phyloP scores from a whole-genome alignment of 2,113 vertebrate species.

The Telmatochromis sp. region DNA sequence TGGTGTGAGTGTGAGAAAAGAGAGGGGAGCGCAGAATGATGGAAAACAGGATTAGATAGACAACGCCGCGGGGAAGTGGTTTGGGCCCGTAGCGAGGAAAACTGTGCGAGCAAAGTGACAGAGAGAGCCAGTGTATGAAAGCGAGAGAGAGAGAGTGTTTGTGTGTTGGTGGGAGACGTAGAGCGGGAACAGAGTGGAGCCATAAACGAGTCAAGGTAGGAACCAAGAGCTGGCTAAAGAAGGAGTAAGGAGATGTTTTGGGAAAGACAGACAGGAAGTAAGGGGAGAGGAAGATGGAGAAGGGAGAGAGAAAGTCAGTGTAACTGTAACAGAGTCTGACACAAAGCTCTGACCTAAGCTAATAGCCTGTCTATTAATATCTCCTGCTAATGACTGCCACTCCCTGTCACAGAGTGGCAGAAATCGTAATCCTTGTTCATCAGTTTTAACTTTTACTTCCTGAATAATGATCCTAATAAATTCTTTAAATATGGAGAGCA shows the following conservation, averaged over 20 bases:
- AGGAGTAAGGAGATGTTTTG: neutral
- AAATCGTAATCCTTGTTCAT: slow-evolving; percentile 36
- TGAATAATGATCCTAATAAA: slow-evolving; percentile 36
- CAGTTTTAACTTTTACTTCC: slow-evolving; percentile 36
- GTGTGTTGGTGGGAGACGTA: neutral
- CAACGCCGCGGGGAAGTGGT: slow-evolving; percentile 21
- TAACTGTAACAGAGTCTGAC: slow-evolving; percentile 34
- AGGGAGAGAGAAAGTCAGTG: slow-evolving; percentile 1
- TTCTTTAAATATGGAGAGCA: slow-evolving; percentile 23
- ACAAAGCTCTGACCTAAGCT: slow-evolving; percentile 35
- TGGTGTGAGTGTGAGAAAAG: slow-evolving; percentile 26
- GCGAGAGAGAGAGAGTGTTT: neutral
- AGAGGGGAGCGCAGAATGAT: slow-evolving; percentile 22
- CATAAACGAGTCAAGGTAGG: slow-evolving; percentile 15
- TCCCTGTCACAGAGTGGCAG: slow-evolving; percentile 14
- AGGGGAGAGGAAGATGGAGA: neutral
- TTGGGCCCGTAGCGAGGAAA: slow-evolving; percentile 9
- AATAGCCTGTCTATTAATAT: slow-evolving; percentile 59
- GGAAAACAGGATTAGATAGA: slow-evolving; percentile 57
- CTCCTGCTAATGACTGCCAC: slow-evolving; percentile 45
- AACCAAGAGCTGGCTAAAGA: neutral
- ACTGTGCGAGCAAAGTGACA: neutral
- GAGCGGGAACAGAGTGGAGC: neutral
- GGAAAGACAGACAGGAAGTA: neutral
- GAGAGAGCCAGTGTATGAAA: neutral